phyloP scores from a whole-genome alignment of 1,140 invertebrate genomes.

The Melipona quadrifasciata region DNA sequence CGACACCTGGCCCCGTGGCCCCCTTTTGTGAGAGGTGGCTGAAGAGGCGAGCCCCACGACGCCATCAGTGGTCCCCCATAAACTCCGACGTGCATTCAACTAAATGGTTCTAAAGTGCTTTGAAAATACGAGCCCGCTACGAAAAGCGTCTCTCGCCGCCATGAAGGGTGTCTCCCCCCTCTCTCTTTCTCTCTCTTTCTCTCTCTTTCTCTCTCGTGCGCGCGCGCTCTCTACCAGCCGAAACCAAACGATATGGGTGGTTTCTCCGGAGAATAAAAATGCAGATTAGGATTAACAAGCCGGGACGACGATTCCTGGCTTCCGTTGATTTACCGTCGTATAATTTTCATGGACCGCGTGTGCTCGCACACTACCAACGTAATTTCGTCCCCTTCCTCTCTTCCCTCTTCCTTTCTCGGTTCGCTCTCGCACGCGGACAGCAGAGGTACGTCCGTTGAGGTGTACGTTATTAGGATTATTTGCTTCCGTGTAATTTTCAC shows the following conservation, averaged over 20 bases:
- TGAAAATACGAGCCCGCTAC: conserved; percentile 65
- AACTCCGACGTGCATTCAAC: conserved; percentile 66
- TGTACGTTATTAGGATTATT: conserved; percentile 45
- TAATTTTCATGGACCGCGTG: conserved; percentile 42
- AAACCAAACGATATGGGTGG: conserved; percentile 55
- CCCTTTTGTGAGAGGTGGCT: conserved; percentile 62
- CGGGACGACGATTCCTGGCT: conserved; percentile 57
- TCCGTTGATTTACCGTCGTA: conserved; percentile 61
- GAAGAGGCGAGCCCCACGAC: conserved; percentile 54
- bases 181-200: neutral
- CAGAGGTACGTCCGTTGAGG: neutral
- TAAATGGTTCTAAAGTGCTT: conserved; percentile 74
- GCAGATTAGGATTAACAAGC: conserved; percentile 70
- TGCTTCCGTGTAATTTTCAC: conserved; percentile 46
- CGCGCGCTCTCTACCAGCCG: neutral
- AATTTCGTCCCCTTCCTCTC: neutral
- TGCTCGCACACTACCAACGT: neutral
- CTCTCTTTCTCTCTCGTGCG: neutral
- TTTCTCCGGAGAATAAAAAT: conserved; percentile 64
- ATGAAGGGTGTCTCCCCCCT: neutral
- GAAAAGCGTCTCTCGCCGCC: conserved; percentile 43
- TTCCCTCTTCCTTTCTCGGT: neutral
- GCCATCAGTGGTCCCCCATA: conserved; percentile 67
- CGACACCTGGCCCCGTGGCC: conserved; percentile 74
- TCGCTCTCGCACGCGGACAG: too few relatives aligned